A percentile compares a stretch with the other conserved stretches of the same genome.
These are phyloP conservation scores for Centroberyx gerrardi DNA, from an alignment of 2,797 vertebrate species.

Conservation along the genomic window DNA sequence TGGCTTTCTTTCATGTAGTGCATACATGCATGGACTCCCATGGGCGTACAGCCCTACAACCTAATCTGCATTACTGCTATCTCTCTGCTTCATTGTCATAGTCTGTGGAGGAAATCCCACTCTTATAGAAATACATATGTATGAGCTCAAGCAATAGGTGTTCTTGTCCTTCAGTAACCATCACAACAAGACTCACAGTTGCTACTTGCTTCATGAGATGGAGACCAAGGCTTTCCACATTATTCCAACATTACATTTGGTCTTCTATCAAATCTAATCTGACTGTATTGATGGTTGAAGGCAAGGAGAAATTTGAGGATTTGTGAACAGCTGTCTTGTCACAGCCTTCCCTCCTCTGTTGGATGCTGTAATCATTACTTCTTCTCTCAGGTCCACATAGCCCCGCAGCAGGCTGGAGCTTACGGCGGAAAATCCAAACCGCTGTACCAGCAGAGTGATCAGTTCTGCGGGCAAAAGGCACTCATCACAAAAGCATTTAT, in stretches of 20 bases:
- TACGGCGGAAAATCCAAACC: neutral
- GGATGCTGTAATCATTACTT: neutral
- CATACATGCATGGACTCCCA: conserved; percentile 44
- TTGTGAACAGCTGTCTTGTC: conserved; percentile 12
- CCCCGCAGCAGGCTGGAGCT: conserved; percentile 7
- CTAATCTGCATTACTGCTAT: conserved; percentile 38
- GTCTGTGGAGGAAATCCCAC: conserved; percentile 43
- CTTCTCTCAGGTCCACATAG: neutral
- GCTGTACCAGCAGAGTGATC: neutral
- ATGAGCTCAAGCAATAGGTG: conserved; percentile 29
- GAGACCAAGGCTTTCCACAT: conserved; percentile 34
- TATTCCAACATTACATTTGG: conserved; percentile 21
- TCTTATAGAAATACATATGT: conserved; percentile 51
- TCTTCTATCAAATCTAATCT: conserved; percentile 19
- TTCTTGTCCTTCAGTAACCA: conserved; percentile 63
- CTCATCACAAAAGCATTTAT: conserved; percentile 9
- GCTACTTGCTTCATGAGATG: conserved; percentile 43
- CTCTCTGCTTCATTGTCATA: conserved; percentile 28
- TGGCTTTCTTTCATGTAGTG: conserved; percentile 53
- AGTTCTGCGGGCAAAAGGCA: conserved; percentile 1
- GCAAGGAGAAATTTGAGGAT: conserved; percentile 29
- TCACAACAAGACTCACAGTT: conserved; percentile 61
- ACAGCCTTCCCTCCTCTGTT: neutral
- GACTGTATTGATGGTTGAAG: conserved; percentile 12
- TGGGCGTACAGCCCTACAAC: conserved; percentile 27